Conservation (phyloP, 2,797 vertebrate genomes). For the Adelosebastes latens region DNA sequence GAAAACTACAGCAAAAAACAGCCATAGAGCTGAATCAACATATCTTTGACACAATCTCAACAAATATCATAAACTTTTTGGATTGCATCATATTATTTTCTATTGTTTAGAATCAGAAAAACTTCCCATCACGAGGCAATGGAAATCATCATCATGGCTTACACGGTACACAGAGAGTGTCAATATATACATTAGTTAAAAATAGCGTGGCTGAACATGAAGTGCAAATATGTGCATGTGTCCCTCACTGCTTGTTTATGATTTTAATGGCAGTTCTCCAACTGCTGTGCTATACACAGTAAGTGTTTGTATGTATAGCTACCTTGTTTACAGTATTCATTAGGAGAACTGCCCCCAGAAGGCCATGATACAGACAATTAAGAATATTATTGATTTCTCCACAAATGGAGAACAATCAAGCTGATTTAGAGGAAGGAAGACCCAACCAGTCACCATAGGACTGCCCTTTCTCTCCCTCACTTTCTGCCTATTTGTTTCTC, state of each 20-base stretch:
- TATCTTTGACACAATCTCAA: not conserved
- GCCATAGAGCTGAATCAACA: not conserved
- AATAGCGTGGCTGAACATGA: not conserved
- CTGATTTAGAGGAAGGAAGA: slow-evolving; percentile 22
- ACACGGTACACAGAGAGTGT: not conserved
- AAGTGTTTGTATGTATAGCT: not conserved
- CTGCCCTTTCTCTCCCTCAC: not conserved
- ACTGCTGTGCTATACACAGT: not conserved
- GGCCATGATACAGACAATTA: not conserved
- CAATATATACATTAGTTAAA: not conserved
- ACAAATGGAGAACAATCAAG: slow-evolving; percentile 23
- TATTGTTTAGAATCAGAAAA: not conserved
- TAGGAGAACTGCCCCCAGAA: not conserved
- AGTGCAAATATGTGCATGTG: not conserved
- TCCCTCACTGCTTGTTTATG: not conserved
- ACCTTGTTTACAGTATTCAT: not conserved
- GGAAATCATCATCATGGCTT: not conserved
- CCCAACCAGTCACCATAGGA: not conserved
- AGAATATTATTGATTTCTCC: not conserved
- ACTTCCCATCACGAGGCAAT: not conserved
- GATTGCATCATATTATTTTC: not conserved
- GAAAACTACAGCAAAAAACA: not conserved
- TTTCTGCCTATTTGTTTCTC: not conserved
- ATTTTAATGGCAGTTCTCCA: not conserved
- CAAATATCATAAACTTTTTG: not conserved